phyloP scores from a whole-genome alignment of 2,888 invertebrate genomes.

The Dicroscelio sp. region DNA sequence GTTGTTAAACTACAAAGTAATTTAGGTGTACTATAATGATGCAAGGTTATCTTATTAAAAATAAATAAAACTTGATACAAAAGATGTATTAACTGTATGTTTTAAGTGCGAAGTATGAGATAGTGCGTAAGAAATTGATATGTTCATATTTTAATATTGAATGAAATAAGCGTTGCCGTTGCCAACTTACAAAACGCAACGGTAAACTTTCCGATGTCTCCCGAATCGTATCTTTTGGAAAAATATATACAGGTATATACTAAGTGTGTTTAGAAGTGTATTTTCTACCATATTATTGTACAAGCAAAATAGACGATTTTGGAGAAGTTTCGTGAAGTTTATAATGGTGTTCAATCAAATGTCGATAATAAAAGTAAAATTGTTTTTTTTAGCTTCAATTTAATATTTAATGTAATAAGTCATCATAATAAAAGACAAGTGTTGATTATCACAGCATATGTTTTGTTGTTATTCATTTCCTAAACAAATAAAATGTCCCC shows the following conservation, averaged over 20 bases:
- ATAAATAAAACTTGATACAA: constrained; percentile 75
- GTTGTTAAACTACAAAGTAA: constrained; percentile 89
- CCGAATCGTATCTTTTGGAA: constrained; percentile 89
- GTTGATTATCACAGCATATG: constrained; percentile 81
- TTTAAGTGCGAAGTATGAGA: constrained; percentile 76
- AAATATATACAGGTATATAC: constrained; percentile 83
- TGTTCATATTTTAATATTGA: constrained; percentile 91
- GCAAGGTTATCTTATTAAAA: constrained; percentile 85
- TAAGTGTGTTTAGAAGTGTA: constrained; percentile 85
- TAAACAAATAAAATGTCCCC: too few species aligned
- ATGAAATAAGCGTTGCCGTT: constrained; percentile 86
- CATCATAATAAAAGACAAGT: constrained; percentile 87
- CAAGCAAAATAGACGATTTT: constrained; percentile 78
- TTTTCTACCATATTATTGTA: constrained; percentile 85
- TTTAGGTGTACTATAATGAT: constrained; percentile 90
- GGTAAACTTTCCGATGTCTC: constrained; percentile 87
- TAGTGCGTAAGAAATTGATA: constrained; percentile 89
- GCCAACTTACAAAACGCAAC: constrained; percentile 89
- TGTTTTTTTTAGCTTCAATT: constrained; percentile 85
- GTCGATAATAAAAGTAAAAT: constrained; percentile 82
- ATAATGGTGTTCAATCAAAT: constrained; percentile 86
- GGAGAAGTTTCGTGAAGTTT: constrained; percentile 80
- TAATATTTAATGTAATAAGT: constrained; percentile 87
- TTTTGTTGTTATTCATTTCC: constrained; percentile 8
- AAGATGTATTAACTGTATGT: constrained; percentile 78